Evolutionary conservation across 2,797 vertebrate genomes (phyloP).

Genomic region (Aplochiton taeniatus): DNA sequence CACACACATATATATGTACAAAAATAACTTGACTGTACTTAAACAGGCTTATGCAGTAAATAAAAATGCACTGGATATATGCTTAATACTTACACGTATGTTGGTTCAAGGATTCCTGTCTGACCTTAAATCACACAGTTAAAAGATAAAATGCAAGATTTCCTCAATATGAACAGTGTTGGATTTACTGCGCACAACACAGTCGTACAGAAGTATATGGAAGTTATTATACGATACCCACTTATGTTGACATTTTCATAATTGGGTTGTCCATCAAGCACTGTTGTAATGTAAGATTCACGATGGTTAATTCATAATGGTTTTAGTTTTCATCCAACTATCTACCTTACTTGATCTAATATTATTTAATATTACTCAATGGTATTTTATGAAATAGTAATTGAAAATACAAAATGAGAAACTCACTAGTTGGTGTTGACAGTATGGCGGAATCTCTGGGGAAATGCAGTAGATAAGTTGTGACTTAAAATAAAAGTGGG

Average conservation of each 20-base stretch:
- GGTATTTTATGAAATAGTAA: neutral
- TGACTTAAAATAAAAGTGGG: no score
- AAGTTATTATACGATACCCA: neutral
- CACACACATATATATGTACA: neutral
- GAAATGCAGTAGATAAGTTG: no score
- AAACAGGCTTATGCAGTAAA: no score
- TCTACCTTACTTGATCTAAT: neutral
- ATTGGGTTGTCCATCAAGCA: constrained; percentile 5
- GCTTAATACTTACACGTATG: constrained; percentile 50
- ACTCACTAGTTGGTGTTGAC: no score
- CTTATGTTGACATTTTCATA: constrained; percentile 23
- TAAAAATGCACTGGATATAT: neutral
- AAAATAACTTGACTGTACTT: no score
- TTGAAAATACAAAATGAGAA: neutral
- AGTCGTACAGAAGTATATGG: neutral
- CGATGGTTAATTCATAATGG: no score
- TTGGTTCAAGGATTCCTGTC: constrained; percentile 30
- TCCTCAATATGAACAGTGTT: no score
- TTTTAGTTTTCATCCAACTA: constrained; percentile 13
- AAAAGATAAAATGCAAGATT: neutral
- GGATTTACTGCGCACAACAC: no score
- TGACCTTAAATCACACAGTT: constrained; percentile 15
- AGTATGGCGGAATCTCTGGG: no score
- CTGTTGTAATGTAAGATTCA: neutral
- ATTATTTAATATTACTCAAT: neutral